A percentile compares a stretch with the other conserved stretches of the same genome.
These are phyloP conservation scores for Brachypterus glaber DNA, from an alignment of 2,888 invertebrate species.

Conservation along the genomic window DNA sequence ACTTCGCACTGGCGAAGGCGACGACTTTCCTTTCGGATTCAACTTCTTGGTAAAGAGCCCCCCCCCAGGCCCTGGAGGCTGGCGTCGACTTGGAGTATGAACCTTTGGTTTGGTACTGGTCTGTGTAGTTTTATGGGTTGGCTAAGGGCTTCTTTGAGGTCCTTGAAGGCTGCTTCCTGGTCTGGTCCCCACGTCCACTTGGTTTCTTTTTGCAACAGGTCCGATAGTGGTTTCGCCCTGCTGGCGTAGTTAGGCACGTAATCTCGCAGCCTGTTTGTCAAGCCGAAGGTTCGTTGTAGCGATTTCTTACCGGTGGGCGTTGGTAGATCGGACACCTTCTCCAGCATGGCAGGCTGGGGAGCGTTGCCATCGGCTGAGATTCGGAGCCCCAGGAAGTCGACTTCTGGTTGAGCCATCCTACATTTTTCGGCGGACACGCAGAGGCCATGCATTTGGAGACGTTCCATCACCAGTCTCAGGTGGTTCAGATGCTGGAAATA, in stretches of 20 bases:
- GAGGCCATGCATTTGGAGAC: constrained; percentile 13
- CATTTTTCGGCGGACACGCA: constrained; percentile 13
- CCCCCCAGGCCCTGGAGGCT: too few relatives aligned
- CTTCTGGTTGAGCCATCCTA: constrained; percentile 5
- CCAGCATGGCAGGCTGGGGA: too few relatives aligned
- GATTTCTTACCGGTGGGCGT: too few relatives aligned
- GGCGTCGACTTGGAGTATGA: constrained; percentile 1
- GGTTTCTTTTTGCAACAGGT: background rate
- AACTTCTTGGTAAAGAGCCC: background rate
- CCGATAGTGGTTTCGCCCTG: background rate
- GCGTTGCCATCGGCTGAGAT: constrained; percentile 10
- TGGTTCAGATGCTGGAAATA: constrained; percentile 16
- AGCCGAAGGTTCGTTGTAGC: too few relatives aligned
- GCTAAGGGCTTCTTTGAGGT: background rate
- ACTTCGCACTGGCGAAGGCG: constrained; percentile 19
- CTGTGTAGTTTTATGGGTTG: background rate
- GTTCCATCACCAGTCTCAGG: constrained; percentile 15
- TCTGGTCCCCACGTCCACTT: background rate
- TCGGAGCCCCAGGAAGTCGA: constrained; percentile 14
- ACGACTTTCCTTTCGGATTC: constrained; percentile 14
- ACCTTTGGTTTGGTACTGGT: background rate
- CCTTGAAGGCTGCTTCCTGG: constrained; percentile 1
- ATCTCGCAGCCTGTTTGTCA: background rate
- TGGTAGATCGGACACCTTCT: too few relatives aligned
- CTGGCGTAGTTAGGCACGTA: background rate